Evolutionary conservation across 1,140 invertebrate species (phyloP), one percentile per base, ranked within the genome.

Genomic region (Glomeris maerens): DNA sequence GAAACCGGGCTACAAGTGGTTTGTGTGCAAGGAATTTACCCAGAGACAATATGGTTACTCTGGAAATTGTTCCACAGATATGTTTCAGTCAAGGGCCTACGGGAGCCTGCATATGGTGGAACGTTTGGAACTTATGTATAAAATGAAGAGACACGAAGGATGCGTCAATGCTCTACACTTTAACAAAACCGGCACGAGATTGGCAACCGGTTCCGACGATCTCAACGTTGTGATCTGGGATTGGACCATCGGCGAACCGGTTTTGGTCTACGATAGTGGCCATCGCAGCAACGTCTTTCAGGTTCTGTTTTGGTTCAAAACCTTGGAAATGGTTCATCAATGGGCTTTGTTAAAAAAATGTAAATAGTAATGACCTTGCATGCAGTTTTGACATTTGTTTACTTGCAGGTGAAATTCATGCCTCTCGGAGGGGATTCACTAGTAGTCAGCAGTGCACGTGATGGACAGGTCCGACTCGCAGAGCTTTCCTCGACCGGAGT

Each of bases 151-250:
- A 54, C 90, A 95, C 69, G 69, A 71, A 59, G 89, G 89, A 38
- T 94, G 91, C 73, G 89, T 95, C 7, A 95, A 95, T 73, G 79
- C 84, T 40, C 73, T 96, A 31, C 81, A 87, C 69, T 96, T 95
- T 66, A 91, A 91, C 70, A 74, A 76, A 45, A 59, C 68, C 71
- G 85, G 85, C 29, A 77, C 78, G 40, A 67, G 82, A 40, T 64
- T 94, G 45, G 84, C 79, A 0, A 90, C 85, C 64, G 88, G 85
- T 2, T 94, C 90, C 0, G 90, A 96, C 73, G 92, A 96, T 71
- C 74, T 81, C 7, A 74, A 77, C 39, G 76, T 93, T 26, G 73
- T 85, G 26, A 66, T 96, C 21, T 96, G 91, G 91, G 81, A 95
- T 63, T 95, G 90, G 90, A 77, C 83, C 13, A 62, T 70, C 3